Evolutionary conservation across 2,797 vertebrate genomes (phyloP).

Genomic region (Semaprochilodus insignis): DNA sequence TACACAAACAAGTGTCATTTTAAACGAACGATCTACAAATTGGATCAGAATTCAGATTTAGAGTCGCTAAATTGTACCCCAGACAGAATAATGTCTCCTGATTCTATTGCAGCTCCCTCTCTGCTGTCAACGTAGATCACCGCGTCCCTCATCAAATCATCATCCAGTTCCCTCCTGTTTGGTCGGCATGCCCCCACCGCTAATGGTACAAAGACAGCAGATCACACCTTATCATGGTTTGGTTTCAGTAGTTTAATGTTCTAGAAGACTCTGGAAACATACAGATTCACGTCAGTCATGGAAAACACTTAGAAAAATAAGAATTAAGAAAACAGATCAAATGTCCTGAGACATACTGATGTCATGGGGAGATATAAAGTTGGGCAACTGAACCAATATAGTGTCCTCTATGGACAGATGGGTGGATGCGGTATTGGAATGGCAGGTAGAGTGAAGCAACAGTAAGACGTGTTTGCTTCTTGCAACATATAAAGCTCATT

Average conservation of each 20-base stretch:
- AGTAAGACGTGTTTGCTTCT: too few species aligned
- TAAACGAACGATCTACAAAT: not conserved
- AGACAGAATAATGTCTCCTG: conserved; percentile 92
- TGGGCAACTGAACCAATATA: too few species aligned
- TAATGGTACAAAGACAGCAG: conserved; percentile 60
- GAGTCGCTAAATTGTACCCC: conserved; percentile 75
- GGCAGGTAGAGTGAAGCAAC: too few species aligned
- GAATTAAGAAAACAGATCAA: too few species aligned
- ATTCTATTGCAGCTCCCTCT: conserved; percentile 86
- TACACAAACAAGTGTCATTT: not conserved
- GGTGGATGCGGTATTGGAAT: too few species aligned
- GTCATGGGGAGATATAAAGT: too few species aligned
- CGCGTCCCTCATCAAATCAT: conserved; percentile 85
- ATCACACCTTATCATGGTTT: not conserved
- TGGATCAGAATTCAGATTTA: not conserved
- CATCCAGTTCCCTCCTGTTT: conserved; percentile 92
- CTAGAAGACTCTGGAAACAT: not conserved
- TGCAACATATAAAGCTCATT: too few species aligned
- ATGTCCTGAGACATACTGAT: too few species aligned
- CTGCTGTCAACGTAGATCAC: conserved; percentile 90
- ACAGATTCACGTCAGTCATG: too few species aligned
- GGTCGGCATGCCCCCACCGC: conserved; percentile 93
- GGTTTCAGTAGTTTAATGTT: not conserved
- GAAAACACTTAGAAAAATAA: too few species aligned
- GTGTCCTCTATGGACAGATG: too few species aligned